Evolutionary conservation across 2,888 invertebrate genomes (phyloP).

Genomic region (Atrina japonica): DNA sequence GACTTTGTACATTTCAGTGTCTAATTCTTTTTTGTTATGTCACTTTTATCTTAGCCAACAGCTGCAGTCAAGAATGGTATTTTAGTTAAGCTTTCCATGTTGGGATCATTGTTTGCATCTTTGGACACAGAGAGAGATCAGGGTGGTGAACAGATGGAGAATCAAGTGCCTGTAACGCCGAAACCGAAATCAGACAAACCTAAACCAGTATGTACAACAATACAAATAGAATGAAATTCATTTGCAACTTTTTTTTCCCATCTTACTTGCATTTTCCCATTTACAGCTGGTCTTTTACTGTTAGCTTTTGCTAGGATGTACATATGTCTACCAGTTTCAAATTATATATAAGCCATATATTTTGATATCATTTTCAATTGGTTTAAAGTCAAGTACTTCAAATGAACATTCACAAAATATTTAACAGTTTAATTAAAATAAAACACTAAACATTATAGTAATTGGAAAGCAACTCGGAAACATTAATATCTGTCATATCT

Average conservation of each 20-base stretch:
- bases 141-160: constrained; percentile 52
- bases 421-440: too few species aligned
- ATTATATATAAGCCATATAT: not conserved
- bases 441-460: too few species aligned
- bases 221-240: not conserved
- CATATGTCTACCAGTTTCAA: not conserved
- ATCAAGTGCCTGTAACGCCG: constrained; percentile 6
- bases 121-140: constrained; percentile 82
- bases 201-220: constrained; percentile 59
- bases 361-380: not conserved
- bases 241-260: too few species aligned
- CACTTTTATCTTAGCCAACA: constrained; percentile 85
- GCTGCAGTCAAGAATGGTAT: constrained; percentile 83
- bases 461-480: too few species aligned
- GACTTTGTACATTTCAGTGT: too few species aligned
- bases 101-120: constrained; percentile 85
- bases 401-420: too few species aligned
- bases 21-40: too few species aligned
- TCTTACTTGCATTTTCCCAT: too few species aligned
- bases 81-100: constrained; percentile 86
- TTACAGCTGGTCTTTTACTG: too few species aligned
- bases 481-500: too few species aligned
- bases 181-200: constrained; percentile 55
- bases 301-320: too few species aligned
- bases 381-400: too few species aligned